Base-by-base conservation (phyloP, 2,888 invertebrate genomes). In the Asteroscopus sphinx region DNA sequence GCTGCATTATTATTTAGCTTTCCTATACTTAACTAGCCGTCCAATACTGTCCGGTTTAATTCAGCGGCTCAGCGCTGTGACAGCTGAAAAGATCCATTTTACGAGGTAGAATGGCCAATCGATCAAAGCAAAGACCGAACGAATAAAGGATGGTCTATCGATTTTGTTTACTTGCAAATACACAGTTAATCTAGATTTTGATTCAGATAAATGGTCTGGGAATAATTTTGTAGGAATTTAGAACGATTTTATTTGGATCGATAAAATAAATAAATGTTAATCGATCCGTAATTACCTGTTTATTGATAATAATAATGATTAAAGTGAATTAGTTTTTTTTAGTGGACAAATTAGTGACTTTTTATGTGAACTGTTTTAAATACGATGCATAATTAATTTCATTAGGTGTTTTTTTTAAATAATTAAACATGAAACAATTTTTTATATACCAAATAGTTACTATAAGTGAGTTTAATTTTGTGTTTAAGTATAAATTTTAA, bases 31-130 rank as follows among this genome's bases (percentile, higher is more conserved):
- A 76, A 76, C 76, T 73, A 76, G 66, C 74, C 76, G 61, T 78
- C 75, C 75, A 77, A 70, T 80, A 84, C 79, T 77, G 80, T 73
- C 76, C 79, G 72, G 72, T 79, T 82, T 88, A 83, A 84, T 85
- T 83, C 83, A 81, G 28, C 47, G 16, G 32, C 67, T 65, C 67
- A 64, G 76, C 65, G 54, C 66, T 58, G 66, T 75, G 89, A 89
- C 88, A 88, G 86, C 78, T 86, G 84, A 88, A 88, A 88, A 73
- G 86, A 85, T 81, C 76, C 79, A 76, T 82, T 81, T 77, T 77
- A 73, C 68, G 62, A 64, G 58, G 68, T 40, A 78, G 77, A 82
- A 80, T 80, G 72, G 75, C 64, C 76, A 75, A 84, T 84, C 82
- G 78, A 84, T 85, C 83, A 85, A 79, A 66, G 63, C 83, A 85